Percentiles rank a stretch among this genome's conserved stretches.
phyloP scores from a whole-genome alignment of 2,797 vertebrate genomes.

The Sebastes hubbsi region DNA sequence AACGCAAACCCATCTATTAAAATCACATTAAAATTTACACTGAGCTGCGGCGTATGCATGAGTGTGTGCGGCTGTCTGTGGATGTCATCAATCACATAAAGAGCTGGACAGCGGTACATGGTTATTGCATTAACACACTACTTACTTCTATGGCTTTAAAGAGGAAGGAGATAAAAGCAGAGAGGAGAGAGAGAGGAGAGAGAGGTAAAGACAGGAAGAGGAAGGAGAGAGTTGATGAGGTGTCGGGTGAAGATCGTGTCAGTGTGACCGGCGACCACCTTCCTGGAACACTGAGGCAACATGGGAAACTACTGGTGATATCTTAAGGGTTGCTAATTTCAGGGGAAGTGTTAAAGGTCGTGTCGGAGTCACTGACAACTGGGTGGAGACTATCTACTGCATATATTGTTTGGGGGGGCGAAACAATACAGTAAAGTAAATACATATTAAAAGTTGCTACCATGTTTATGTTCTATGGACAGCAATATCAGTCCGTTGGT shows the following conservation, averaged over 20 bases:
- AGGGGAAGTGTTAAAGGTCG: constrained; percentile 21
- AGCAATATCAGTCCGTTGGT: background rate
- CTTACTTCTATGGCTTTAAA: constrained; percentile 54
- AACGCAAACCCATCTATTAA: constrained; percentile 67
- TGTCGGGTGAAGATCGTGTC: constrained; percentile 54
- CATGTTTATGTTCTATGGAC: background rate
- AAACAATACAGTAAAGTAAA: background rate
- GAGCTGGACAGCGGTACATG: constrained; percentile 61
- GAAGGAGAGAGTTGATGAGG: constrained; percentile 50
- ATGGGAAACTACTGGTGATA: constrained; percentile 46
- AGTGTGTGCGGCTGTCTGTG: constrained; percentile 54
- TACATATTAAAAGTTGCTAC: background rate
- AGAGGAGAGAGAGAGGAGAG: constrained; percentile 16
- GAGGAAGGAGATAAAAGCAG: constrained; percentile 55
- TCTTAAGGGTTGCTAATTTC: constrained; percentile 32
- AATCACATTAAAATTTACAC: constrained; percentile 48
- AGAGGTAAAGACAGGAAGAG: constrained; percentile 28
- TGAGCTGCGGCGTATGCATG: constrained; percentile 9
- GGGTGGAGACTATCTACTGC: background rate
- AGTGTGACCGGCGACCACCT: constrained; percentile 27
- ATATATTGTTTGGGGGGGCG: background rate
- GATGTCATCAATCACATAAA: constrained; percentile 65
- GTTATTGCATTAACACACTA: constrained; percentile 70
- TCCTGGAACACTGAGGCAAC: constrained; percentile 34
- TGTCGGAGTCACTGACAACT: background rate